Conservation (phyloP, 2,888 invertebrate species). For the Blera fallax region DNA sequence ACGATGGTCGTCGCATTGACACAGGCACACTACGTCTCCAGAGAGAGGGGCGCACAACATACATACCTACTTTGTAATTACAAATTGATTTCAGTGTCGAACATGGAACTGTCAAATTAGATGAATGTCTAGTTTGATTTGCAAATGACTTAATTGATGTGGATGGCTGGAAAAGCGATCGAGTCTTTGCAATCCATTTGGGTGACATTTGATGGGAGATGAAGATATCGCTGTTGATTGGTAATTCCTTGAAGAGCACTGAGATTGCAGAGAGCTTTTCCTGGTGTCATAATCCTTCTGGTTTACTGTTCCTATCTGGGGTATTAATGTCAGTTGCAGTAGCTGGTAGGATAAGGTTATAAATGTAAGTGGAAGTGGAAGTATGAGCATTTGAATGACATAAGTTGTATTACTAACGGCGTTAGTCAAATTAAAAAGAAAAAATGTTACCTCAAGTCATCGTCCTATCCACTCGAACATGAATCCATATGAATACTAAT, state of each 20-base stretch:
- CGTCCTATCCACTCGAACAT: too few relatives aligned
- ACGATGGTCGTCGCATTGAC: slow-evolving; percentile 68
- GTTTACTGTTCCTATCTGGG: neutral
- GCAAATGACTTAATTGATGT: slow-evolving; percentile 73
- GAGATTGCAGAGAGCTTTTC: slow-evolving; percentile 21
- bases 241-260: slow-evolving; percentile 6
- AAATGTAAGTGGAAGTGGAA: too few relatives aligned
- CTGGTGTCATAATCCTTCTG: slow-evolving; percentile 31
- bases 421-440: too few relatives aligned
- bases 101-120: slow-evolving; percentile 72
- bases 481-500: too few relatives aligned
- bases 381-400: too few relatives aligned
- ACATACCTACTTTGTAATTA: slow-evolving; percentile 69
- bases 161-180: slow-evolving; percentile 66
- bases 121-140: slow-evolving; percentile 73
- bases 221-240: slow-evolving; percentile 24
- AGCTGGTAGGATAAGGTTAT: neutral
- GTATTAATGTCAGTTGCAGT: slow-evolving; percentile 11
- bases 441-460: too few relatives aligned
- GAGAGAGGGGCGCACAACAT: slow-evolving; percentile 13
- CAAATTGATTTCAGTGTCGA: slow-evolving; percentile 73
- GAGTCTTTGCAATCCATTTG: slow-evolving; percentile 43
- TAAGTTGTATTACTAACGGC: too few relatives aligned
- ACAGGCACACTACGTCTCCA: slow-evolving; percentile 34
- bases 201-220: slow-evolving; percentile 52